Base-by-base conservation (phyloP, 1,140 invertebrate species). In the Bombus polaris region DNA sequence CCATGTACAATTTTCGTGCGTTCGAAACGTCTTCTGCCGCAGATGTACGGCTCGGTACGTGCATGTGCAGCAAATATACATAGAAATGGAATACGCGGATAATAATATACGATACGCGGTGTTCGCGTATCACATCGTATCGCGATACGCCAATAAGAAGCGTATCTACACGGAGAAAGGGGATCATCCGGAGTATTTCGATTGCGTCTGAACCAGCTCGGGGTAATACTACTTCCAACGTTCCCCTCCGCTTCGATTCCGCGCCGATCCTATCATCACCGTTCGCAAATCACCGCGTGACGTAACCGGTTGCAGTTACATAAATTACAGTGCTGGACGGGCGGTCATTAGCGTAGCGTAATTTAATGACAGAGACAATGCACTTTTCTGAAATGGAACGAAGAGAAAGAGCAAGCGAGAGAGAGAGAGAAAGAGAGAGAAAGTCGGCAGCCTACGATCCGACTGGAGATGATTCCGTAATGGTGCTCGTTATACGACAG, bases 291-390 rank as follows among this genome's bases (percentile, higher is more conserved):
- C 66, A 73, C 77, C 47, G 15, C 57, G 42, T 66, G 37, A 80
- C 44, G 76, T 62, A 79, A 84, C 75, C 18, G 39, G 65, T 37
- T 22, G 82, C 53, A 59, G 82, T 83, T 86, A 83, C 81, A 42
- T 72, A 77, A 84, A 83, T 87, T 84, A 84, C 82, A 65, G 66
- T 28, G 44, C 25, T 28, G 12, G 22, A 13, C 44, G 57, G 59
- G 6, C 83, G 77, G 85, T 80, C 73, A 76, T 85, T 80, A 78
- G 57, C 77, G 71, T 53, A 42, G 47, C 42, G 68, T 80, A 68
- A 80, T 81, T 75, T 85, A 85, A 85, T 81, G 82, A 85, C 83
- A 81, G 44, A 74, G 76, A 76, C 82, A 77, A 75, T 76, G 82
- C 66, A 73, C 28, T 77, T 73, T 77, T 79, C 77, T 73, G 68